Conservation (phyloP, 2,113 vertebrate species). For the Paramisgurnus dabryanus region DNA sequence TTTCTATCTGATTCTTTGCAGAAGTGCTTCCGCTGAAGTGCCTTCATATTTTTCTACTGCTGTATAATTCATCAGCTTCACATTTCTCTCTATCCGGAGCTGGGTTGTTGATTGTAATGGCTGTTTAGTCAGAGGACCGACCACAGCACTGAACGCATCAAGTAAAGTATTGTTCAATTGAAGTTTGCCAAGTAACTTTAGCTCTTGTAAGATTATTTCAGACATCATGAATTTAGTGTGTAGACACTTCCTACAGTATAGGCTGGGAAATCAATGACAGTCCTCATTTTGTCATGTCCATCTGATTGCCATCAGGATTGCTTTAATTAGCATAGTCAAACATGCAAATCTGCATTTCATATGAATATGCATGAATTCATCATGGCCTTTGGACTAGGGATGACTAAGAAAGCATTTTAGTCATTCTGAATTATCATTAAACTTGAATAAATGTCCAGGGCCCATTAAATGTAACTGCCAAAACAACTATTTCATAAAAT, state of each 20-base stretch:
- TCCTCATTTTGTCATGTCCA: conserved; percentile 29
- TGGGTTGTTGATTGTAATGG: conserved; percentile 23
- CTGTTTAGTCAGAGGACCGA: conserved; percentile 23
- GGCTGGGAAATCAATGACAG: not conserved
- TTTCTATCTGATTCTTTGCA: conserved; percentile 42
- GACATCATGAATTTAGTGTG: not conserved
- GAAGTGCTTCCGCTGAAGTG: conserved; percentile 16
- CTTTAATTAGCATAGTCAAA: conserved; percentile 45
- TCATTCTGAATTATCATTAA: conserved; percentile 28
- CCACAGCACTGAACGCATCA: conserved; percentile 18
- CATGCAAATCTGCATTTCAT: conserved; percentile 17
- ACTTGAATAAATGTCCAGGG: conserved; percentile 11
- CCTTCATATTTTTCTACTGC: conserved; percentile 45
- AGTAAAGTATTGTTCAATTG: conserved; percentile 3
- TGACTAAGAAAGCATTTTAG: not conserved
- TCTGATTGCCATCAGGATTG: conserved; percentile 42
- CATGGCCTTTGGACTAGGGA: conserved; percentile 5
- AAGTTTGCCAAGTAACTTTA: conserved; percentile 6
- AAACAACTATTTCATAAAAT: not conserved
- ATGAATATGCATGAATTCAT: conserved; percentile 39
- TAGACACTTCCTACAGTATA: no score
- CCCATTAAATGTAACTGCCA: conserved; percentile 17
- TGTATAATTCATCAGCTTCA: conserved; percentile 27
- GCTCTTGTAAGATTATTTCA: not conserved
- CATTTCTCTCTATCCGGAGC: conserved; percentile 14